phyloP scores from a whole-genome alignment of 2,888 invertebrate genomes.

The Tetranychus truncatus region DNA sequence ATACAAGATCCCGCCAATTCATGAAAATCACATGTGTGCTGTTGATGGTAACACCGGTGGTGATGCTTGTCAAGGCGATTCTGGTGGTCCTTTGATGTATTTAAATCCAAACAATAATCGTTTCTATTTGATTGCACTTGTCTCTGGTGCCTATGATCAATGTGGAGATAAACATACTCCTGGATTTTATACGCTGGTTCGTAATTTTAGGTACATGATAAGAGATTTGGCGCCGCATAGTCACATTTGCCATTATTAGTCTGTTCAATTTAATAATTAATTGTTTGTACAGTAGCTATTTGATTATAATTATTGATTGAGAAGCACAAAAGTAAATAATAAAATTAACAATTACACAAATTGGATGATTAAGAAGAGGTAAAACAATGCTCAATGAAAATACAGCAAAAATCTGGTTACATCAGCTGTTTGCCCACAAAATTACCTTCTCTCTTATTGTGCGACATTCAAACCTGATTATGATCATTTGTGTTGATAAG shows the following conservation, averaged over 20 bases:
- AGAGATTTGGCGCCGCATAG: not conserved
- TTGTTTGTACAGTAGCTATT: not conserved
- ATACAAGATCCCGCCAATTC: conserved; percentile 4
- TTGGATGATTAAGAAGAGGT: too few species aligned
- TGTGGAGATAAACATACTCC: conserved; percentile 9
- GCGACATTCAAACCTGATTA: too few species aligned
- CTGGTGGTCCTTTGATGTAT: conserved; percentile 4
- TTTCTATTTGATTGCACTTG: conserved; percentile 5
- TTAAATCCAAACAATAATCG: conserved; percentile 7
- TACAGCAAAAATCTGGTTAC: too few species aligned
- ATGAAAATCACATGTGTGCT: conserved; percentile 9
- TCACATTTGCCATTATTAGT: conserved; percentile 1
- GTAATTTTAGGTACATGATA: not conserved
- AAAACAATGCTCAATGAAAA: too few species aligned
- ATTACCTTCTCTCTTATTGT: too few species aligned
- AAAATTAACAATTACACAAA: too few species aligned
- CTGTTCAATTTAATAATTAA: not conserved
- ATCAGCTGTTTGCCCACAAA: too few species aligned
- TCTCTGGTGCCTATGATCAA: conserved; percentile 8
- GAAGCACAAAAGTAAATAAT: too few species aligned
- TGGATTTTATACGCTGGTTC: conserved; percentile 5
- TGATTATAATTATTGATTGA: too few species aligned
- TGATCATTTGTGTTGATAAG: too few species aligned
- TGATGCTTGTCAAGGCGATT: conserved; percentile 8
- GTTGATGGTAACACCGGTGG: conserved; percentile 7